Evolutionary conservation across 2,888 invertebrate genomes (phyloP).

Genomic region (Gastracanthus pulcherrimus): DNA sequence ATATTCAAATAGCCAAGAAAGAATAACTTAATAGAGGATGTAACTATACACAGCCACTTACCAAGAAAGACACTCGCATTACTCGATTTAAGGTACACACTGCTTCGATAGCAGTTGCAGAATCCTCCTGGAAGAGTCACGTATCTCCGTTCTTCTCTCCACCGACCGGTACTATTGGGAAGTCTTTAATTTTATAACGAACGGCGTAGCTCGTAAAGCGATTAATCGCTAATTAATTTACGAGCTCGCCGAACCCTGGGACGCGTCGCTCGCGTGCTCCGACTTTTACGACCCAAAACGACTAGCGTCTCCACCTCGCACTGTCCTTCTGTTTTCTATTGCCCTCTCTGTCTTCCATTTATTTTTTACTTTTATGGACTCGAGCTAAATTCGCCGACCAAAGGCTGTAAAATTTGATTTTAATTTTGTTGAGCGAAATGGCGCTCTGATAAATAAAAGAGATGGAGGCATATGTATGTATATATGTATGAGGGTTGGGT

Average conservation of each 20-base stretch:
- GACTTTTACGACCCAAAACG: conserved; percentile 5
- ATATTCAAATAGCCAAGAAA: too few species aligned
- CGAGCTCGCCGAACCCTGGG: too few species aligned
- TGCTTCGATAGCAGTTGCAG: too few species aligned
- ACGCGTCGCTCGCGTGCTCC: too few species aligned
- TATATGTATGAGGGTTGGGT: background rate
- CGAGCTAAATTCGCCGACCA: background rate
- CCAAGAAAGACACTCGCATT: too few species aligned
- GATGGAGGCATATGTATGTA: too few species aligned
- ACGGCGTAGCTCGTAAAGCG: conserved; percentile 32
- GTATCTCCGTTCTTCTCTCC: background rate
- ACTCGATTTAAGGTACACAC: too few species aligned
- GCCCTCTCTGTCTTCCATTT: too few species aligned
- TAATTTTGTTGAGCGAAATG: background rate
- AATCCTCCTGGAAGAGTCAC: conserved; percentile 4
- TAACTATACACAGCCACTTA: too few species aligned
- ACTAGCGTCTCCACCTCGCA: background rate
- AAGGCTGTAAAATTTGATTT: background rate
- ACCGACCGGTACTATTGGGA: background rate
- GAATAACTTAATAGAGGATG: too few species aligned
- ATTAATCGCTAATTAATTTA: conserved; percentile 53
- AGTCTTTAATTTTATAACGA: conserved; percentile 40
- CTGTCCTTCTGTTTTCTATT: background rate
- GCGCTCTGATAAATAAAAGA: background rate
- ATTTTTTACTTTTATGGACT: background rate